A percentile compares a stretch with the other conserved stretches of the same genome.
These are phyloP conservation scores for Ricordea florida DNA, from an alignment of 92 coral and sea anemone genomes.

Conservation along the genomic window DNA sequence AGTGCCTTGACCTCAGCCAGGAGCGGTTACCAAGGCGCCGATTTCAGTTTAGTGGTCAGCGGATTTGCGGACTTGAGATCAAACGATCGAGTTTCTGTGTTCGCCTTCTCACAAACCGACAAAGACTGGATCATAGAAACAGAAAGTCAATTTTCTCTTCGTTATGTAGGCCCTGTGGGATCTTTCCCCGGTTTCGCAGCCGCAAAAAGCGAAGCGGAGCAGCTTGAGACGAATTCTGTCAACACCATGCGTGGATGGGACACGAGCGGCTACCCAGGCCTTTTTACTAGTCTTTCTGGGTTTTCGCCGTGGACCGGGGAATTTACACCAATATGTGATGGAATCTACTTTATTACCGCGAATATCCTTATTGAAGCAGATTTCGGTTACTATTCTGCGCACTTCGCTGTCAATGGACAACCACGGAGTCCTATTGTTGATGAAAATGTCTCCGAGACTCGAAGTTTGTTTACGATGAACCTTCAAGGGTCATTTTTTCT, in stretches of 20 bases:
- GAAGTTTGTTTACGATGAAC: conserved; percentile 29
- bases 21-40: conserved; percentile 14
- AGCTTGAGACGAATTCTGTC: background rate
- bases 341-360: conserved; percentile 56
- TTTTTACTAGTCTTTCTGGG: conserved; percentile 50
- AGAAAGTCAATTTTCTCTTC: conserved; percentile 53
- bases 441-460: background rate
- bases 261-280: conserved; percentile 43
- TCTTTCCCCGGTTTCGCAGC: conserved; percentile 59
- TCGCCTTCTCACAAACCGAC: conserved; percentile 48
- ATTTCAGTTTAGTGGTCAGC: conserved; percentile 38
- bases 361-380: conserved; percentile 39
- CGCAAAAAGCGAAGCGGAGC: background rate
- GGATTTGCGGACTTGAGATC: conserved; percentile 57
- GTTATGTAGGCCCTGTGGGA: conserved; percentile 39
- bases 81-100: conserved; percentile 38
- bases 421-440: conserved; percentile 9
- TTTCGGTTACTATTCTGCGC: conserved; percentile 18
- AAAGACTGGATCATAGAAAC: conserved; percentile 50
- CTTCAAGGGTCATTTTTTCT: conserved; percentile 24
- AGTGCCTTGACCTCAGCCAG: conserved; percentile 35
- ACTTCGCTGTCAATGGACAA: conserved; percentile 33
- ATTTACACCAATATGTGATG: conserved; percentile 51
- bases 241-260: conserved; percentile 49
- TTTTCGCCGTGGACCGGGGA: conserved; percentile 61